Evolutionary conservation across 2,797 vertebrate species (phyloP).

Genomic region (Falco novaeseelandiae): DNA sequence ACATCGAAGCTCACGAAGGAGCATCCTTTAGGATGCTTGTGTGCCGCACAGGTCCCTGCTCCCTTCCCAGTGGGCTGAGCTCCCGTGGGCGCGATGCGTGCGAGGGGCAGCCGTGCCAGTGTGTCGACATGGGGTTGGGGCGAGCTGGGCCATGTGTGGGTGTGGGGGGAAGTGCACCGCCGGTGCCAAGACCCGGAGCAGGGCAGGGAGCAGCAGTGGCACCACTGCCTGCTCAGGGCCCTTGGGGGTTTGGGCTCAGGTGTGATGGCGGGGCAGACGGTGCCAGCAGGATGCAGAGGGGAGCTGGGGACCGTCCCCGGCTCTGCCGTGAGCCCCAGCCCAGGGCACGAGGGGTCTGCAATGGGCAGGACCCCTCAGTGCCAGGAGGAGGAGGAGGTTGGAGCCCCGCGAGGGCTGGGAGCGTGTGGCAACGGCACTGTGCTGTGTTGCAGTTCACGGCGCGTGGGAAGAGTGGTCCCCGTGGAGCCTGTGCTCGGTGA

Average conservation of each 20-base stretch:
- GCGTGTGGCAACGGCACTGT: conserved; percentile 50
- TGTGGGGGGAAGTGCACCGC: fast-evolving
- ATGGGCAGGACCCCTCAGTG: not conserved
- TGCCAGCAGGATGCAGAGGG: fast-evolving
- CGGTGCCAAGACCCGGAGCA: not conserved
- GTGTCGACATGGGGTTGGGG: fast-evolving
- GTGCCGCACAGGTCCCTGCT: fast-evolving
- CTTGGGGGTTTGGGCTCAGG: not conserved
- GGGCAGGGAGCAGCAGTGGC: not conserved
- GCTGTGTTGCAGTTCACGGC: conserved; percentile 91
- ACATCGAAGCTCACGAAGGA: fast-evolving
- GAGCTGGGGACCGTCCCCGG: fast-evolving
- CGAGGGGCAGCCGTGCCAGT: fast-evolving
- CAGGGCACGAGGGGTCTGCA: not conserved
- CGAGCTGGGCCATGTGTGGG: fast-evolving
- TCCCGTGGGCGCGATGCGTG: fast-evolving
- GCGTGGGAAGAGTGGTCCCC: conserved; percentile 93
- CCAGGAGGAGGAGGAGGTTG: not conserved
- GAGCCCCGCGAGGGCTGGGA: not conserved
- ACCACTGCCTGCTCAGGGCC: not conserved
- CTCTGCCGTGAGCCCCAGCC: not conserved
- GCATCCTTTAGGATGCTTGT: not conserved
- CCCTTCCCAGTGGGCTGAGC: not conserved
- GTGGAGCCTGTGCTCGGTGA: conserved; percentile 96
- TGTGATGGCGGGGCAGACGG: fast-evolving